Evolutionary conservation across 2,888 invertebrate species (phyloP), one percentile per base, ranked within the genome.

Genomic region (Aproaerema taeniolella): DNA sequence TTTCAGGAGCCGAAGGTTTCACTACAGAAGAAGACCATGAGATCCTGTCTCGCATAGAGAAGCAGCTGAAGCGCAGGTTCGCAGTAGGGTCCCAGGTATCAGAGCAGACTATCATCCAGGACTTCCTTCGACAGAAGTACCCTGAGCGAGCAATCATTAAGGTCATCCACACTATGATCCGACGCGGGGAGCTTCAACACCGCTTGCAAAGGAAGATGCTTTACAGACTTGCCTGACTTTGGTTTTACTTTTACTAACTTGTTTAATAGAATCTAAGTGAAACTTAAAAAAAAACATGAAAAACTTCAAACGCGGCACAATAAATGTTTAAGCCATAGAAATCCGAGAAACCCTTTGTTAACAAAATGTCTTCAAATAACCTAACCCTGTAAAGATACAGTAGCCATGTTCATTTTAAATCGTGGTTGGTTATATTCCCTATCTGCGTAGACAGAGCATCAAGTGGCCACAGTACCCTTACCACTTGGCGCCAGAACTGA

Each of bases 141-240:
- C 92, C 95, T 0, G 97, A 97, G 70, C 88, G 93, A 41, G 90
- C 94, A 3, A 91, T 99, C 42, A 80, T 91, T 43, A 98, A 97
- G 85, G 99, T 99, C 9, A 92, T 99, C 52, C 91, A 95, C 58
- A 93, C 95, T 8, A 96, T 99, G 97, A 93, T 99, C 52, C 89
- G 97, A 16, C 90, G 98, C 10, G 99, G 98, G 0, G 98, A 99
- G 69, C 79, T 99, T 32, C 98, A 99, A 63, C 96, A 98, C 80
- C 91, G 98, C 38, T 91, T 97, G 90, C 99, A 99, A 76, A 89
- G 99, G 41, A 98, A 97, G 88, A 96, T 99, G 95, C 88, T 99
- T 12, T 98, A 96, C 78, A 90, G 99, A 51, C 87, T 99, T 26
- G 94, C 94, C 62, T 97, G 86, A 88, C 42, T 42, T 43, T 28